These are phyloP conservation scores for Ennomos erosarius DNA, from an alignment of 2,888 invertebrate species.

Conservation along the genomic window DNA sequence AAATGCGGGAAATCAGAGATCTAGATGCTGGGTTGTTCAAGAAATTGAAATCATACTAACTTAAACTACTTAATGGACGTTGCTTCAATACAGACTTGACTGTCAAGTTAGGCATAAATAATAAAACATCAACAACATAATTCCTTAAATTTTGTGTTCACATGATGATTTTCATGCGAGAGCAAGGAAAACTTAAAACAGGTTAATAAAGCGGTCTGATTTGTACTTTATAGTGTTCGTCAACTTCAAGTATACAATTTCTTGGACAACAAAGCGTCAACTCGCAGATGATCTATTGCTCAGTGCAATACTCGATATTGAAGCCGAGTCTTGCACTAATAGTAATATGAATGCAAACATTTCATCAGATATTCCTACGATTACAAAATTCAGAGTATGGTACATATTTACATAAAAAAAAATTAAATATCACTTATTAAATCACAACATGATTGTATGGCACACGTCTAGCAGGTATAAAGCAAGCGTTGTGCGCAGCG, in stretches of 20 bases:
- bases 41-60: slow-evolving; percentile 5
- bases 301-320: slow-evolving; percentile 30
- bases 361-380: slow-evolving; percentile 67
- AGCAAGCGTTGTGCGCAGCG: slow-evolving; percentile 47
- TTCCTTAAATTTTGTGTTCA: too few relatives aligned
- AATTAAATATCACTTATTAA: slow-evolving; percentile 84
- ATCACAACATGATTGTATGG: slow-evolving; percentile 85
- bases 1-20: slow-evolving; percentile 35
- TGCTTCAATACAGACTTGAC: background rate
- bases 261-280: slow-evolving; percentile 8
- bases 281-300: slow-evolving; percentile 30
- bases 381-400: slow-evolving; percentile 75
- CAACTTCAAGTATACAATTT: slow-evolving; percentile 5
- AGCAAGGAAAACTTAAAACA: too few relatives aligned
- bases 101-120: background rate
- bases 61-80: background rate
- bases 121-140: too few relatives aligned
- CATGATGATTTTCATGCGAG: too few relatives aligned
- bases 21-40: slow-evolving; percentile 11
- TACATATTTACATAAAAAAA: slow-evolving; percentile 85
- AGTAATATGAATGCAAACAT: slow-evolving; percentile 57
- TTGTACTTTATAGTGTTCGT: too few relatives aligned
- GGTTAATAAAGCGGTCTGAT: too few relatives aligned
- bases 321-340: slow-evolving; percentile 48
- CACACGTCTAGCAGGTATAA: slow-evolving; percentile 79